phyloP scores from a whole-genome alignment of 2,888 invertebrate genomes.

The Ariolimax columbianus region DNA sequence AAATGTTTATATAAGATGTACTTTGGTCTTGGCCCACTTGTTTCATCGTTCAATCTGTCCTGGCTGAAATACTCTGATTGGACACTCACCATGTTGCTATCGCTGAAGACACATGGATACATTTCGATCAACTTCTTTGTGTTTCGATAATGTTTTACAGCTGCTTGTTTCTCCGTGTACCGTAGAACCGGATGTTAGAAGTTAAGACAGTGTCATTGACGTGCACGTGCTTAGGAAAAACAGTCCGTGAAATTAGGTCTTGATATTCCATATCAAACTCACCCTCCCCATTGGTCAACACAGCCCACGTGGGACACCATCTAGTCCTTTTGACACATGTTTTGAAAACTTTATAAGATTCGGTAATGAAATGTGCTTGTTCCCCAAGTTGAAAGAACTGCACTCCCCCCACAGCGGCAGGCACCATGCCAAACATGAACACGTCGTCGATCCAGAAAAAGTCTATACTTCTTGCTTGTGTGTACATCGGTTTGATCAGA shows the following conservation, averaged over 20 bases:
- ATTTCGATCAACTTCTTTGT: too few relatives aligned
- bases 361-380: neutral
- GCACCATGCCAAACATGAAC: conserved; percentile 45
- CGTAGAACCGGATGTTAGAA: too few relatives aligned
- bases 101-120: too few relatives aligned
- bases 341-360: neutral
- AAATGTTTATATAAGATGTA: too few relatives aligned
- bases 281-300: conserved; percentile 11
- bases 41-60: too few relatives aligned
- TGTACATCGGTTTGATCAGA: conserved; percentile 38
- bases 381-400: conserved; percentile 28
- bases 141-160: too few relatives aligned
- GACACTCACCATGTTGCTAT: too few relatives aligned
- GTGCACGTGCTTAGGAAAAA: too few relatives aligned
- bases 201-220: too few relatives aligned
- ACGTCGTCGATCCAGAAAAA: conserved; percentile 51
- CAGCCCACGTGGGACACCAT: conserved; percentile 13
- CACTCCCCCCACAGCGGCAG: conserved; percentile 12
- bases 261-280: conserved; percentile 23
- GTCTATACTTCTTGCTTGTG: conserved; percentile 15
- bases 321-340: neutral
- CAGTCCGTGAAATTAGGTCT: neutral
- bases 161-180: too few relatives aligned
- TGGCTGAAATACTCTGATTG: too few relatives aligned
- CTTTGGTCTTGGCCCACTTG: too few relatives aligned